A percentile compares a stretch with the other conserved stretches of the same genome.
phyloP scores from a whole-genome alignment of 1,140 invertebrate genomes.

The Copidosoma floridanum region DNA sequence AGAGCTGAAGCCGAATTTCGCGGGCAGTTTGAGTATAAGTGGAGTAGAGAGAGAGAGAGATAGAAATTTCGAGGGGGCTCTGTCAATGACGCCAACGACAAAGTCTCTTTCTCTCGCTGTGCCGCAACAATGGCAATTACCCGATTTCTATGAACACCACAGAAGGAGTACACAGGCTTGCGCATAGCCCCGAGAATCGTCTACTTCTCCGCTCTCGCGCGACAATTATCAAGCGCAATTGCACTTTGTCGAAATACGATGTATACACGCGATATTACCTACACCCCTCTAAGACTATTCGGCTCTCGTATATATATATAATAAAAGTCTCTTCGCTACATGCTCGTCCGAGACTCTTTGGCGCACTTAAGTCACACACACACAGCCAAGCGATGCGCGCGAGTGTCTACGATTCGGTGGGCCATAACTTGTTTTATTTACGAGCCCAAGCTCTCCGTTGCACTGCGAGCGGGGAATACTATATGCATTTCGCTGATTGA shows the following conservation, averaged over 20 bases:
- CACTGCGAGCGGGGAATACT: slow-evolving; percentile 37
- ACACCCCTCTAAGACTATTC: not conserved
- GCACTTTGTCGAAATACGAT: slow-evolving; percentile 50
- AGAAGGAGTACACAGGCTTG: too few species aligned
- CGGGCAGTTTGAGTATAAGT: slow-evolving; percentile 5
- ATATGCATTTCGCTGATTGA: slow-evolving; percentile 56
- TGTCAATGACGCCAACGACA: too few species aligned
- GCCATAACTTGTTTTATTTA: slow-evolving; percentile 34
- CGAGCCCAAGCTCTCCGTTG: not conserved
- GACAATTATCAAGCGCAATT: slow-evolving; percentile 58
- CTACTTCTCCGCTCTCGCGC: slow-evolving; percentile 20
- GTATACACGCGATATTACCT: not conserved
- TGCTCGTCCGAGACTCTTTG: slow-evolving; percentile 10
- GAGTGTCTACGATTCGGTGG: slow-evolving; percentile 17
- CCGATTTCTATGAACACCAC: slow-evolving; percentile 46
- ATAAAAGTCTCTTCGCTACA: too few species aligned
- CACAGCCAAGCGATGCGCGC: not conserved
- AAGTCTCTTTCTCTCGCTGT: too few species aligned
- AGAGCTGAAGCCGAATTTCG: not conserved
- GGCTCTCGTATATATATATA: not conserved
- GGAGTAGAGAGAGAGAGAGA: too few species aligned
- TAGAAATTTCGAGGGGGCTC: slow-evolving; percentile 9
- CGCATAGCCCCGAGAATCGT: too few species aligned
- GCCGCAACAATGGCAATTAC: slow-evolving; percentile 43
- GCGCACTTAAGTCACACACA: slow-evolving; percentile 7